Evolutionary conservation across 35 echinoderm and acorn worm species (phyloP), one percentile per base, ranked within the genome.

Genomic region (Lytechinus variegatus): DNA sequence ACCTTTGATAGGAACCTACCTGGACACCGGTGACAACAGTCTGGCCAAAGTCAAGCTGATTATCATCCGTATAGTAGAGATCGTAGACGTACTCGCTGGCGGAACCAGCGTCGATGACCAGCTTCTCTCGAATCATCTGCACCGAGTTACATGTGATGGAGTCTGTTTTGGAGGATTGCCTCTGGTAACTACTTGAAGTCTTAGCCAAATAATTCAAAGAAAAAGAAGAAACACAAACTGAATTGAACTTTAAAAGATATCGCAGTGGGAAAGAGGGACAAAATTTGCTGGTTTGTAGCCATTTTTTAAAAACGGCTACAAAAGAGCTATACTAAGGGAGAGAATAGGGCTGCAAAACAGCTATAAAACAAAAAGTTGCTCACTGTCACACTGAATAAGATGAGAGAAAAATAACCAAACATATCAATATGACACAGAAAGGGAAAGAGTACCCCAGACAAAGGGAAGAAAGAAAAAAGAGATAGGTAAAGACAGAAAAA

Each of bases 31-130:
- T 92, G 12, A 86, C 96, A 7, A 95, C 87, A 14, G n/a, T 51
- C 95, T 89, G 87, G 14, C 71, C 87, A 56, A 97, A 95, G 66
- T 99, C 97, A 52, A 99, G 72, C 44, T 95, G 95, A 27, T 94
- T 87, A 55, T 95, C 96, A 57, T 99, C 98, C 9, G 96, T 94
- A 86, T 99, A 99, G 94, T 99, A 99, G 72, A 99, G 95, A 95
- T 99, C 98, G 87, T 99, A 99, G 9, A 99, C 98, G 86, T 99
- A 99, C 28, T 99, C 98, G 1, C 95, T 66, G 79, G 97, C 98
- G 8, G 89, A 51, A 27, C 95, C 87, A 61, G 97, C 98, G 9
- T 97, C 98, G 24, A 99, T 89, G 11, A 96, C 95, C 14, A 99
- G 95, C 95, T 97, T 99, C 87, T 99, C 98, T 89, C 98, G 87